Evolutionary conservation across 2,888 invertebrate genomes (phyloP).

Genomic region (Ditylenchus weischeri): DNA sequence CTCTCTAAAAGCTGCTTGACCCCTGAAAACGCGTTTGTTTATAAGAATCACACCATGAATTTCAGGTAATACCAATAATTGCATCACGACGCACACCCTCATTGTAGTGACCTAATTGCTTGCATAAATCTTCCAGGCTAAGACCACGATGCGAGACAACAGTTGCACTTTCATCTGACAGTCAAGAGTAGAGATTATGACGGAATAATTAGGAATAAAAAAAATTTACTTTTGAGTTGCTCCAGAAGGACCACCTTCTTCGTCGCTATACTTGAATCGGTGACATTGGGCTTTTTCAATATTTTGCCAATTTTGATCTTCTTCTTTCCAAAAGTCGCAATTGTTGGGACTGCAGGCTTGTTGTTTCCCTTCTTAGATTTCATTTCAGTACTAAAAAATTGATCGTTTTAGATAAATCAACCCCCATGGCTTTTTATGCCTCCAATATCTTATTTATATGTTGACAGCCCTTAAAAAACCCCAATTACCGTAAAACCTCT

Average conservation of each 20-base stretch:
- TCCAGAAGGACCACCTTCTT: conserved; percentile 32
- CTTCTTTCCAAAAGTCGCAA: conserved; percentile 22
- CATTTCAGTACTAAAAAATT: background rate
- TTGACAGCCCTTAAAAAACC: too few species aligned
- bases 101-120: conserved; percentile 50
- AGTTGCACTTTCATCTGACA: conserved; percentile 18
- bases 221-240: conserved; percentile 25
- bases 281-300: conserved; percentile 44
- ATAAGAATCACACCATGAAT: background rate
- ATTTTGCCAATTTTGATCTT: conserved; percentile 50
- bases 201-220: too few species aligned
- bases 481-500: too few species aligned
- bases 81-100: conserved; percentile 31
- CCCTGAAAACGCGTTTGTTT: background rate
- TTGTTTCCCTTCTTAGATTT: conserved; percentile 8
- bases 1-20: conserved; percentile 8
- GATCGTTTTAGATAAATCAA: too few species aligned
- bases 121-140: conserved; percentile 44
- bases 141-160: conserved; percentile 31
- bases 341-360: conserved; percentile 19
- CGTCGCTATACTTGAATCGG: conserved; percentile 43
- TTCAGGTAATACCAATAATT: conserved; percentile 22
- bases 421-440: too few species aligned
- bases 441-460: too few species aligned
- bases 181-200: too few species aligned